phyloP scores from a whole-genome alignment of 1,140 invertebrate genomes.

The Hyles vespertilio region DNA sequence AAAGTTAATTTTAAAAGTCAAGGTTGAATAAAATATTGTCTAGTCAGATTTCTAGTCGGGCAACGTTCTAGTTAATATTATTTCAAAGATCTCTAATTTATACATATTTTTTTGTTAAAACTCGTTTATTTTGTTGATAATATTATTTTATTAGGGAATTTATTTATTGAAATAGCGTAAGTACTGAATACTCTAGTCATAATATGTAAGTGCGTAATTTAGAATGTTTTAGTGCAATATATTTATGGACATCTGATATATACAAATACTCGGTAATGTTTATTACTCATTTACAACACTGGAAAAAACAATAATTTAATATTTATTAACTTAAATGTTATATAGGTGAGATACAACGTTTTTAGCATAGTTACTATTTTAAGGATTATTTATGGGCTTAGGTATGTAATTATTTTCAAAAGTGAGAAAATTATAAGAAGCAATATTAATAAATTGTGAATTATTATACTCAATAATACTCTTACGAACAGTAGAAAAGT shows the following conservation, averaged over 20 bases:
- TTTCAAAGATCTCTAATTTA: constrained; percentile 1
- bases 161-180: constrained; percentile 17
- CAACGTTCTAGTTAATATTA: background rate
- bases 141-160: constrained; percentile 26
- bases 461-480: constrained; percentile 33
- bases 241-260: constrained; percentile 47
- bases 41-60: constrained; percentile 3
- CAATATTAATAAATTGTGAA: constrained; percentile 26
- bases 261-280: constrained; percentile 17
- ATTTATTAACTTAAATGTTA: constrained; percentile 33
- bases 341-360: constrained; percentile 17
- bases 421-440: constrained; percentile 9
- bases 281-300: constrained; percentile 1
- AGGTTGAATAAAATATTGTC: background rate
- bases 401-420: constrained; percentile 1
- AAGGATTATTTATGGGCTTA: background rate
- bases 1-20: background rate
- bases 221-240: constrained; percentile 60
- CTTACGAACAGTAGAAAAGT: constrained; percentile 22
- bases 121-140: constrained; percentile 6
- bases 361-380: no score
- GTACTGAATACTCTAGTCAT: constrained; percentile 43
- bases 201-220: constrained; percentile 22
- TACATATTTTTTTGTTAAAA: background rate
- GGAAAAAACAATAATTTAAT: constrained; percentile 17